A percentile compares a stretch with the other conserved stretches of the same genome.
phyloP scores from a whole-genome alignment of 2,113 vertebrate species.

The Cygnus buccinator region DNA sequence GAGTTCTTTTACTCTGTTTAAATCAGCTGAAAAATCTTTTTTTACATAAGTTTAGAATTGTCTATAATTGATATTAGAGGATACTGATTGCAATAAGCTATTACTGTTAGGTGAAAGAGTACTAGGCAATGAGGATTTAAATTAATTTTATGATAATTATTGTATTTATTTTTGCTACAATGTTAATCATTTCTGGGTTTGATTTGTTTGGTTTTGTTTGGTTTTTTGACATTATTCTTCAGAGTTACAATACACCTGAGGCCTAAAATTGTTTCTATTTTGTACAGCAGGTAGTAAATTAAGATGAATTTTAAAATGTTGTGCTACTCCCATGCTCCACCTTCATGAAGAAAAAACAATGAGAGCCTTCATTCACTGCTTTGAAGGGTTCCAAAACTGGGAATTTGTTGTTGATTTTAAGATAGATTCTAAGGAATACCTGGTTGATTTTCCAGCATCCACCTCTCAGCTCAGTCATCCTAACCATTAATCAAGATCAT shows the following conservation, averaged over 20 bases:
- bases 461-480: not conserved
- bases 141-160: not conserved
- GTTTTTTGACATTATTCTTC: not conserved
- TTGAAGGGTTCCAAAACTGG: not conserved
- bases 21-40: not conserved
- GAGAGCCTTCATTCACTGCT: not conserved
- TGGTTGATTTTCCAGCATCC: not conserved
- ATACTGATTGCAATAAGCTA: not conserved
- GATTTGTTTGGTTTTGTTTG: not conserved
- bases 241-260: not conserved
- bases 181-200: not conserved
- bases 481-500: not conserved
- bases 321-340: not conserved
- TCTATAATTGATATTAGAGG: not conserved
- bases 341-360: not conserved
- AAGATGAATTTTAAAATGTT: not conserved
- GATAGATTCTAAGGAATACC: not conserved
- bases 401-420: not conserved
- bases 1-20: not conserved
- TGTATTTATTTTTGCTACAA: not conserved
- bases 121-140: not conserved
- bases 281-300: not conserved
- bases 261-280: not conserved
- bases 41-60: not conserved
- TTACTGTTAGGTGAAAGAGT: not conserved